A percentile compares a stretch with the other conserved stretches of the same genome.
Conservation (phyloP, 2,888 invertebrate species). For the Ichneumon xanthorius region DNA sequence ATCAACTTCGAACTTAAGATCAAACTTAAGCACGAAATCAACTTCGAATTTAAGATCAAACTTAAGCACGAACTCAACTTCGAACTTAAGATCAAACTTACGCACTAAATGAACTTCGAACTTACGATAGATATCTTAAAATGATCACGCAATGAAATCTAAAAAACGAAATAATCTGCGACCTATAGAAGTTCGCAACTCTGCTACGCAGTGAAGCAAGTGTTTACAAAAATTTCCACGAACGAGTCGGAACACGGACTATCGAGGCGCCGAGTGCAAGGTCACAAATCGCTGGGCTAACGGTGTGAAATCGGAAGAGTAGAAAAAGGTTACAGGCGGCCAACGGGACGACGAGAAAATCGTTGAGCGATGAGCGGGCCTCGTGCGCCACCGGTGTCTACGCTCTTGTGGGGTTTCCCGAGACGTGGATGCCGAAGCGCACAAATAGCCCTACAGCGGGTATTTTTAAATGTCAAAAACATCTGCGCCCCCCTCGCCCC, state of each 20-base stretch:
- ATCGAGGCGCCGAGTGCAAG: conserved; percentile 71
- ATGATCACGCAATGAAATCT: too few relatives aligned
- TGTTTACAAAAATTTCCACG: conserved; percentile 25
- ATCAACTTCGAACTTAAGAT: too few relatives aligned
- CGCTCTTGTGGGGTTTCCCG: conserved; percentile 74
- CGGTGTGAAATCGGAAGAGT: conserved; percentile 62
- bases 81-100: too few relatives aligned
- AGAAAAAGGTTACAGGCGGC: not conserved
- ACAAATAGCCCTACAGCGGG: conserved; percentile 76
- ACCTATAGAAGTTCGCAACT: too few relatives aligned
- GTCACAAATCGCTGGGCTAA: conserved; percentile 47
- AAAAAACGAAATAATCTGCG: too few relatives aligned
- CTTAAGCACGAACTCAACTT: too few relatives aligned
- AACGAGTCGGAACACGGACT: conserved; percentile 48
- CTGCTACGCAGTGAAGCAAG: not conserved
- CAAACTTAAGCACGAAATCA: too few relatives aligned
- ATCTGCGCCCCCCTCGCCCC: conserved; percentile 70
- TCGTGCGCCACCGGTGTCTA: conserved; percentile 55
- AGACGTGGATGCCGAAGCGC: conserved; percentile 76
- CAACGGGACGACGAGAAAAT: not conserved
- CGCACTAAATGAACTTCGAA: too few relatives aligned
- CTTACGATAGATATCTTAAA: too few relatives aligned
- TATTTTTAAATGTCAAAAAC: conserved; percentile 81
- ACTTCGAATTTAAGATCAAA: too few relatives aligned
- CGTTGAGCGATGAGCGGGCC: conserved; percentile 26